Evolutionary conservation across 2,113 vertebrate species (phyloP).

Genomic region (Actinemys pallida): DNA sequence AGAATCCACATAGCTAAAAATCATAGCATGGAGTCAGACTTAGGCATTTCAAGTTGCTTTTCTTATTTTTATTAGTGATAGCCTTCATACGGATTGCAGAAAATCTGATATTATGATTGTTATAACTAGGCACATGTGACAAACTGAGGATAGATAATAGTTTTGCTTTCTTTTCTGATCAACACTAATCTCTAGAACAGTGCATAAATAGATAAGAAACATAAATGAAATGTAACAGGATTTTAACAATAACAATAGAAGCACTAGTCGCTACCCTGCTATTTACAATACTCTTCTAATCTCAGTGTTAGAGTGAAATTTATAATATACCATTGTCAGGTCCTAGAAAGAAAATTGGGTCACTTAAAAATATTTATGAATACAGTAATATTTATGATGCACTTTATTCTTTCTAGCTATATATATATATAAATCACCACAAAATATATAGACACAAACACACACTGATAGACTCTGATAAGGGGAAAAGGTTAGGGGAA

Average conservation of each 20-base stretch:
- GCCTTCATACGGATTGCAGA: slow-evolving; percentile 25
- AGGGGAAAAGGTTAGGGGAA: background rate
- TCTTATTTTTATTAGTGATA: slow-evolving; percentile 39
- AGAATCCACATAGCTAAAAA: slow-evolving; percentile 38
- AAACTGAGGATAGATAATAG: slow-evolving; percentile 11
- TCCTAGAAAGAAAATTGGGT: slow-evolving; percentile 1
- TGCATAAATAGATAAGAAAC: background rate
- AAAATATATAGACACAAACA: too few relatives aligned
- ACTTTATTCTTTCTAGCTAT: slow-evolving; percentile 7
- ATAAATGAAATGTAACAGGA: background rate
- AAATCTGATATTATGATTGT: slow-evolving; percentile 27
- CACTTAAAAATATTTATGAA: slow-evolving; percentile 10
- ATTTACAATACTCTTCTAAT: slow-evolving; percentile 1
- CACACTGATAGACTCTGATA: background rate
- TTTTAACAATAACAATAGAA: slow-evolving; percentile 5
- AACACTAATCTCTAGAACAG: background rate
- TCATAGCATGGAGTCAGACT: background rate
- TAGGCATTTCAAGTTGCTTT: slow-evolving; percentile 14
- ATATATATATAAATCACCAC: too few relatives aligned
- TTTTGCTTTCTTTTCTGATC: slow-evolving; percentile 36
- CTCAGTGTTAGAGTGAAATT: slow-evolving; percentile 3
- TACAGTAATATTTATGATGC: background rate
- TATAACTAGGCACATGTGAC: background rate
- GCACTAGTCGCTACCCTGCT: background rate
- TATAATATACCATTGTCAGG: background rate